Evolutionary conservation across 2,888 invertebrate genomes (phyloP).

Genomic region (Drosophila leonis): DNA sequence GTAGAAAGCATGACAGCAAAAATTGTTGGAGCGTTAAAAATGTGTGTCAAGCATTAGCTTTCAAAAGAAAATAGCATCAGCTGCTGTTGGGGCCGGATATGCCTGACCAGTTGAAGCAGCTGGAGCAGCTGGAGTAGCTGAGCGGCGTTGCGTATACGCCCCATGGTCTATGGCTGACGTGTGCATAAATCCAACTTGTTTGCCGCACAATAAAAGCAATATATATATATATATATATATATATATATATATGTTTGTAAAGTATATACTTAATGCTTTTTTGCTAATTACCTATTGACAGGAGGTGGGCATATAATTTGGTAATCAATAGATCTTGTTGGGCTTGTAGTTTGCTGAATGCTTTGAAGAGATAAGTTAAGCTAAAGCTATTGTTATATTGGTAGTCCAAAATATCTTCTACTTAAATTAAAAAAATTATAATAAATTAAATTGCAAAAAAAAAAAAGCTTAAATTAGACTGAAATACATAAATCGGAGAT

Average conservation of each 20-base stretch:
- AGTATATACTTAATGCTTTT: neutral
- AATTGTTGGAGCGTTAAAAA: slow-evolving; percentile 41
- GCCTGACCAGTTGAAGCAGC: neutral
- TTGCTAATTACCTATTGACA: slow-evolving; percentile 2
- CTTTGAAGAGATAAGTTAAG: neutral
- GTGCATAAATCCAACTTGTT: slow-evolving; percentile 14
- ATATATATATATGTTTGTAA: neutral
- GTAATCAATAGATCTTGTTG: slow-evolving; percentile 1
- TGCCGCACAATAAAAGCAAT: slow-evolving; percentile 8
- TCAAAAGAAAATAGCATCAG: slow-evolving; percentile 33
- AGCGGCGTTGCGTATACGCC: slow-evolving; percentile 22
- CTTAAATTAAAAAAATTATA: neutral
- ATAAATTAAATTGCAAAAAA: no score
- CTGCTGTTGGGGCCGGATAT: neutral
- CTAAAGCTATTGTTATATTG: neutral
- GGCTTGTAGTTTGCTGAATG: neutral
- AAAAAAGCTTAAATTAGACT: neutral
- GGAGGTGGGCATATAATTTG: neutral
- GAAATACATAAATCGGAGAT: neutral
- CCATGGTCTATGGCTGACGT: neutral
- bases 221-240: neutral
- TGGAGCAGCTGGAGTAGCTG: neutral
- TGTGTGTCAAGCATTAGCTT: slow-evolving; percentile 44
- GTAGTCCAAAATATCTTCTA: neutral
- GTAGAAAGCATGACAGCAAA: slow-evolving; percentile 45